Percentiles rank a stretch among this genome's conserved stretches.
These are phyloP conservation scores for Margarornis squamiger DNA, from an alignment of 2,797 vertebrate genomes.

Conservation along the genomic window DNA sequence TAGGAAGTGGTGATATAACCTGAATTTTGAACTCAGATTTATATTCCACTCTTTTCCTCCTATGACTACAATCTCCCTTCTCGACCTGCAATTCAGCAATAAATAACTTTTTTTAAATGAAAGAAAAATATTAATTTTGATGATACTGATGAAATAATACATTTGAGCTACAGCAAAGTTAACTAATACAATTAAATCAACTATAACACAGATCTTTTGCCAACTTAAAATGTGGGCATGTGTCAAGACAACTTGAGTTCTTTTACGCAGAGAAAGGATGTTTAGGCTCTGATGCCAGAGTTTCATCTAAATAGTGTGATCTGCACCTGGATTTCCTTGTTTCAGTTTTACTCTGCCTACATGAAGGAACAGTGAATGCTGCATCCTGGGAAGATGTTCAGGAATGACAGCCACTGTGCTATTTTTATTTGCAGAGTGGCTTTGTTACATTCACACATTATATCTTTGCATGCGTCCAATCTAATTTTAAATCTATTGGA, in stretches of 20 bases:
- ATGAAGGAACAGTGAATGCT: neutral
- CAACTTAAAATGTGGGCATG: neutral
- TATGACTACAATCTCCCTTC: neutral
- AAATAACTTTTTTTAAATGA: neutral
- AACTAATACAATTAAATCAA: neutral
- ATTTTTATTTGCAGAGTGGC: conserved; percentile 19
- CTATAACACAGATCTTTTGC: neutral
- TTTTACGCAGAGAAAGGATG: neutral
- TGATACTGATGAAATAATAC: neutral
- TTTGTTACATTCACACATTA: conserved; percentile 21
- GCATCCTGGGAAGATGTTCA: neutral
- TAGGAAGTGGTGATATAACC: neutral
- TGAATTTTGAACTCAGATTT: neutral
- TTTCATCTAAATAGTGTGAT: neutral
- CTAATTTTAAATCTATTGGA: conserved; percentile 49
- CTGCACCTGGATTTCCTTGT: neutral
- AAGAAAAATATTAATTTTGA: neutral
- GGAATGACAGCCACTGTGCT: neutral
- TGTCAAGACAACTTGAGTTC: neutral
- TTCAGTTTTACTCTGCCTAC: neutral
- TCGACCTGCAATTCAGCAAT: neutral
- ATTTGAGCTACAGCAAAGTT: neutral
- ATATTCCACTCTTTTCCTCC: neutral
- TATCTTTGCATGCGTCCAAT: conserved; percentile 26
- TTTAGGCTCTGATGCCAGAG: neutral